Evolutionary conservation across 2,888 invertebrate species (phyloP).

Genomic region (Coleophora flavipennella): DNA sequence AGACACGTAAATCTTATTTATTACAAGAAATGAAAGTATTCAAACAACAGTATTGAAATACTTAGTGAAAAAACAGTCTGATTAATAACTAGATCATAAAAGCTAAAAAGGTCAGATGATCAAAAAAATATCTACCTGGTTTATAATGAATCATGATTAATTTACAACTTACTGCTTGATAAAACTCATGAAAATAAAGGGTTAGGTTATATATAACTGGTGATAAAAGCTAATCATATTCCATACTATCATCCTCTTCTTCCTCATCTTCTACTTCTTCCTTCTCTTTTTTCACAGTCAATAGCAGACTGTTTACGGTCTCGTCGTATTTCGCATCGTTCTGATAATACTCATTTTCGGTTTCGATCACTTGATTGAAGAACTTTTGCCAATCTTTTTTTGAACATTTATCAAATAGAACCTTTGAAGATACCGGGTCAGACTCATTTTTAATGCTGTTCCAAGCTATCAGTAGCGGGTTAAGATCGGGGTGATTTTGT

Average conservation of each 20-base stretch:
- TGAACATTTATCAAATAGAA: neutral
- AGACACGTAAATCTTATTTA: no score
- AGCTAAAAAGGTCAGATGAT: no score
- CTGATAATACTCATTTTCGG: constrained; percentile 6
- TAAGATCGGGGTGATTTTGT: constrained; percentile 1
- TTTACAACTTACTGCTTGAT: no score
- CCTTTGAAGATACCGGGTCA: neutral
- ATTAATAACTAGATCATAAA: no score
- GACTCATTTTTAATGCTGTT: constrained; percentile 2
- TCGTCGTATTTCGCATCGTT: constrained; percentile 3
- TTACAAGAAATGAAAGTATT: no score
- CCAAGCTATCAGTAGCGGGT: constrained; percentile 4
- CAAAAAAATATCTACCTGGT: no score
- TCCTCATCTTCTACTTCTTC: neutral
- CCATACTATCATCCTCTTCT: neutral
- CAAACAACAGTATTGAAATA: no score
- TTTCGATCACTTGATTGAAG: constrained; percentile 3
- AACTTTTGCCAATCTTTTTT: constrained; percentile 4
- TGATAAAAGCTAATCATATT: neutral
- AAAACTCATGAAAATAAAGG: no score
- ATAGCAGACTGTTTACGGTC: neutral
- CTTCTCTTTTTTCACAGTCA: neutral
- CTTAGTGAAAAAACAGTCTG: no score
- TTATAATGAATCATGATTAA: no score
- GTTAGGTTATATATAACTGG: no score